Conservation (phyloP, 2,797 vertebrate genomes). For the Lemur catta region DNA sequence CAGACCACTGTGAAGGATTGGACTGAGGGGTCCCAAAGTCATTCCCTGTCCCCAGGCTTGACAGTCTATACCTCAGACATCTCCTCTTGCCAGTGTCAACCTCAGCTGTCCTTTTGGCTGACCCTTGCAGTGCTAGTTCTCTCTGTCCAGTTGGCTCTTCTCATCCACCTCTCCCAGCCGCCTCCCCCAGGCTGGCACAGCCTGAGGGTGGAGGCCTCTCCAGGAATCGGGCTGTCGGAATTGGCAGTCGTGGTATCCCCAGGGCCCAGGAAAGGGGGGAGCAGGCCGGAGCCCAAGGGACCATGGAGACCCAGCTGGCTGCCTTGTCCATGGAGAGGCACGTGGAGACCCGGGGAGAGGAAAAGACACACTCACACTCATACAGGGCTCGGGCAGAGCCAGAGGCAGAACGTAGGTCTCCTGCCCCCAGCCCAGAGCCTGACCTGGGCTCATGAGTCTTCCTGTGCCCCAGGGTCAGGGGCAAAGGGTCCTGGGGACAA, state of each 20-base stretch:
- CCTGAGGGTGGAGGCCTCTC: conserved; percentile 6
- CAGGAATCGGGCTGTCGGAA: background rate
- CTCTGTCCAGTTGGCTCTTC: conserved; percentile 9
- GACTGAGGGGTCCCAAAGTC: background rate
- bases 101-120: background rate
- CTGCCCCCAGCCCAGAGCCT: background rate
- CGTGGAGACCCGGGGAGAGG: background rate
- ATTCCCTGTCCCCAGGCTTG: background rate
- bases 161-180: background rate
- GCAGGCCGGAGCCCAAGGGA: background rate
- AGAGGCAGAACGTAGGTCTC: background rate
- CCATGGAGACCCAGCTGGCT: background rate
- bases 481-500: background rate
- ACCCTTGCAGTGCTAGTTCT: background rate
- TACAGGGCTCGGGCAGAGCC: background rate
- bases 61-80: background rate
- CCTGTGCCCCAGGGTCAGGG: background rate
- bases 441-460: background rate
- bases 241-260: background rate
- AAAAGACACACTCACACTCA: background rate
- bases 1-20: background rate
- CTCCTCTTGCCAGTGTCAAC: background rate
- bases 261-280: background rate
- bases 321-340: background rate
- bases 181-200: background rate